A percentile compares a stretch with the other conserved stretches of the same genome.
Conservation (phyloP, 2,797 vertebrate genomes). For the Pipistrellus pipistrellus region DNA sequence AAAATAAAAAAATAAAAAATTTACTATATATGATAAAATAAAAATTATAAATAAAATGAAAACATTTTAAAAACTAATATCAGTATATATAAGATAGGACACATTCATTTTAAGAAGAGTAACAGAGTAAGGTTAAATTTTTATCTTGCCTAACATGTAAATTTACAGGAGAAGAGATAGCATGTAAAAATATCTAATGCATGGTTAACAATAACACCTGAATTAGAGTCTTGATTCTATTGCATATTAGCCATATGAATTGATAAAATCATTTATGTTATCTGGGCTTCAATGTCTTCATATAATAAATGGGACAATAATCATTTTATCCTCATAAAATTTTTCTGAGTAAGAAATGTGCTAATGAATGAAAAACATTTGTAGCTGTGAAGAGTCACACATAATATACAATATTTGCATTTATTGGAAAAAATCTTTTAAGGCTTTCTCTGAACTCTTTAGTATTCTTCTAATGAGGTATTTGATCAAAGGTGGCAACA, state of each 20-base stretch:
- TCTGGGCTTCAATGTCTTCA: not conserved
- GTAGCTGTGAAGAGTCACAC: not conserved
- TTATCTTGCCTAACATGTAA: not conserved
- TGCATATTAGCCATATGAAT: not conserved
- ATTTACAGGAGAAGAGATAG: not conserved
- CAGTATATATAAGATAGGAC: not conserved
- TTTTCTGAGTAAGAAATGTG: conserved; percentile 18
- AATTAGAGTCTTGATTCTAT: not conserved
- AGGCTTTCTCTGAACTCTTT: conserved; percentile 9
- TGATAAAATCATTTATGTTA: conserved; percentile 2
- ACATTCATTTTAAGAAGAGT: conserved; percentile 3
- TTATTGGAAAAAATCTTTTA: conserved; percentile 11
- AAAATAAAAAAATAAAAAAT: not conserved
- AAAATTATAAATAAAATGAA: conserved; percentile 22
- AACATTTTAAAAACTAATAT: not conserved
- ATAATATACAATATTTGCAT: not conserved
- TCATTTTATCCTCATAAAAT: conserved; percentile 1
- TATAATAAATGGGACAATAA: not conserved
- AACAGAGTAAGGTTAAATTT: not conserved
- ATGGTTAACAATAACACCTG: not conserved
- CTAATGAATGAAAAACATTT: not conserved
- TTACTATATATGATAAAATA: no score
- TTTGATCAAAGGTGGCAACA: conserved; percentile 13
- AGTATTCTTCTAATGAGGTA: conserved; percentile 16
- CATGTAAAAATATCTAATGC: not conserved